Base-by-base conservation (phyloP, 92 coral and sea anemone genomes). In the Paramuricea clavata region DNA sequence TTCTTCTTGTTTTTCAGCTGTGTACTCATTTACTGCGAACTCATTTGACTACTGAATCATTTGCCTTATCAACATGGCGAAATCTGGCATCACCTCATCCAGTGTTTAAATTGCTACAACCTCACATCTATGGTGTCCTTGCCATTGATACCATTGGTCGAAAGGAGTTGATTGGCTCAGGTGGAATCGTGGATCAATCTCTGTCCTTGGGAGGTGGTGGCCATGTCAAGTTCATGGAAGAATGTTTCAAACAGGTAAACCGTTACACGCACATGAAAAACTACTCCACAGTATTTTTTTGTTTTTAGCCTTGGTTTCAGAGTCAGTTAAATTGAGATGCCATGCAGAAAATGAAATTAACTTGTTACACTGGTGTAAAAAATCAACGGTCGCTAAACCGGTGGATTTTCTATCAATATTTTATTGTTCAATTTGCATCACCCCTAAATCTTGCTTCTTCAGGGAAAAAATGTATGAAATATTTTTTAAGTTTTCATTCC, bases 31-130 rank as follows among this genome's bases (percentile, higher is more conserved):
- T 95, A 36, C 85, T 88, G 41, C 80, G 82, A 35, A 95, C 98
- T 5, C 98, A 95, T 87, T 88, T 95, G 36, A 33, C 93, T 89
- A 92, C 92, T 91, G 98, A 95, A 78, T 81, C 95, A 69, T 90
- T 95, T 73, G 98, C 98, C 17, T 93, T 95, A 70, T 92, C 97
- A 31, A 35, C 95, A 9, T 94, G 98, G 98, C 80, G 98, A 5
- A 86, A 90, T 69, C 91, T 95, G 25, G 94, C 98, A 16, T 92
- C 98, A 2, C 50, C 90, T 85, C 98, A 95, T 69, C 98, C 98
- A 49, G 87, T 95, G 19, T 92, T 92, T 82, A 90, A 93, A 49
- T 92, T 95, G 5, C 88, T 95, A 27, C 95, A 94, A 70, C 93
- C 94, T 81, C 98, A 95, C 85, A 87, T 95, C 67, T 90, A 91